Base-by-base conservation (phyloP, 2,888 invertebrate genomes). In the Lochmaea capreae region DNA sequence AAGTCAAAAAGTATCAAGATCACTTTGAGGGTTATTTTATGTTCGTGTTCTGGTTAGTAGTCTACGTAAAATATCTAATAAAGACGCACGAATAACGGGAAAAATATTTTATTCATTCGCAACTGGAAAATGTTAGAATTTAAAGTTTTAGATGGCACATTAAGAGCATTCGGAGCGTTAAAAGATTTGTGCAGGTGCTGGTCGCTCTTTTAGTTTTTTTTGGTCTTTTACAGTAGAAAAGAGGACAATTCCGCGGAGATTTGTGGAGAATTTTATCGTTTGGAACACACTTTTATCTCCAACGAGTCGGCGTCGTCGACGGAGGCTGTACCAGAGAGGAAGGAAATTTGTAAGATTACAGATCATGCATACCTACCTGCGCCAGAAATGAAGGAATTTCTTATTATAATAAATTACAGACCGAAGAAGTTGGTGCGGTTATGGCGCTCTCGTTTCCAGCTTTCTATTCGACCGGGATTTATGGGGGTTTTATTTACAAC, bases 241-340 rank as follows among this genome's bases (percentile, higher is more conserved):
- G 73, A 73, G 75, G 77, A 76, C 76, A 72, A 74, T 76, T 76
- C 73, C 78, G 76, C 79, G 79, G 82, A 85, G 85, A 85, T 86
- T 86, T 86, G 85, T 85, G 84, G 84, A 80, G 81, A 77, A 82
- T 80, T 85, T 85, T 85, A 86, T 85, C 84, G 86, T 80, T 82
- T 81, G 85, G 84, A 86, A 85, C 85, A 82, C 81, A 81, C 84
- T 84, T 85, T 84, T 85, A 83, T 85, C 84, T 83, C 80, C 77
- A 63, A 58, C 61, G n/a, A 61, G 42, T 63, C 59, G 33, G 14
- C 59, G 59, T 59, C 62, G 73, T 78, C 79, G 54, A 61, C 61
- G 79, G 78, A 58, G 39, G 65, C 57, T 61, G 71, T 59, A 80
- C 78, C 80, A 80, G 79, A 79, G 80, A 82, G 84, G 84, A 84